Conservation (phyloP, 2,113 vertebrate genomes). For the Gymnarchus niloticus region DNA sequence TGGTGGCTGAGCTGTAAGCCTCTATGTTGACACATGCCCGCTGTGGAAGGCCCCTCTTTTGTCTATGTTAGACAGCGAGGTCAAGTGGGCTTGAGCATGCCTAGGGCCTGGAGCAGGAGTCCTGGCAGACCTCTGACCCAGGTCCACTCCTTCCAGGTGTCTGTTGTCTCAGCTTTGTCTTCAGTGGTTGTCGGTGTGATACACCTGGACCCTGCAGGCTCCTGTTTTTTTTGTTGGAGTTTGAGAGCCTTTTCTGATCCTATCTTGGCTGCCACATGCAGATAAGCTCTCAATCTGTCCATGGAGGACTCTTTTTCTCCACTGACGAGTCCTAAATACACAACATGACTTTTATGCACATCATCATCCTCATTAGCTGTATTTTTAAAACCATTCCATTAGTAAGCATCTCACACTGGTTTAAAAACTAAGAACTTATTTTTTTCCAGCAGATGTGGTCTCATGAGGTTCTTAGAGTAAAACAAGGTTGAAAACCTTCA, state of each 20-base stretch:
- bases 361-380: neutral
- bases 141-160: neutral
- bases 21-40: conserved; percentile 28
- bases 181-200: conserved; percentile 23
- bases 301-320: neutral
- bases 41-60: conserved; percentile 29
- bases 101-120: conserved; percentile 4
- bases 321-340: neutral
- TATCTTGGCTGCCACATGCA: neutral
- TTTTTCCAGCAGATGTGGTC: neutral
- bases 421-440: neutral
- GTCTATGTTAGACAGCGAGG: conserved; percentile 26
- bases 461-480: neutral
- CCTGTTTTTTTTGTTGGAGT: neutral
- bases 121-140: conserved; percentile 10
- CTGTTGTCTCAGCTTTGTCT: conserved; percentile 20
- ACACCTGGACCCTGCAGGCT: conserved; percentile 5
- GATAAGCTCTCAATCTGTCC: neutral
- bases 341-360: neutral
- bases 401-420: neutral
- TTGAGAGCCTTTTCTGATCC: neutral
- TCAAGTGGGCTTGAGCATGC: conserved; percentile 24
- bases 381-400: neutral
- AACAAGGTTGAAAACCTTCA: neutral
- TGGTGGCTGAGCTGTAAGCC: conserved; percentile 12